Percentiles rank a stretch among this genome's conserved stretches.
Conservation (phyloP, 2,888 invertebrate genomes). For the Patella ulyssiponensis region DNA sequence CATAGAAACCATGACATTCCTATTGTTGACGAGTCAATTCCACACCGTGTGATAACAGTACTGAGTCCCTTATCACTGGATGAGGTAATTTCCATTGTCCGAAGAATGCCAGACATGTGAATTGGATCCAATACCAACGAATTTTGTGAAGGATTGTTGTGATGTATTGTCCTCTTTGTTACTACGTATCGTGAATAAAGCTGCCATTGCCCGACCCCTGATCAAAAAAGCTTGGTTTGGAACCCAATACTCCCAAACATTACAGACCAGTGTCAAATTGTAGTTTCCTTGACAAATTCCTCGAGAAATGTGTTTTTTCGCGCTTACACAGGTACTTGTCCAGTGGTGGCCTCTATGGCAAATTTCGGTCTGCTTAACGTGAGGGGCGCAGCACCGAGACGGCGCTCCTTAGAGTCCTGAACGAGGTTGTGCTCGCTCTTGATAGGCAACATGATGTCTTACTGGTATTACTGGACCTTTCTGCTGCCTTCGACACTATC, state of each 20-base stretch:
- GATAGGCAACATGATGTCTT: too few species aligned
- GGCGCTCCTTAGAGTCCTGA: too few species aligned
- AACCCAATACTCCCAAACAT: not conserved
- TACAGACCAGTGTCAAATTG: not conserved
- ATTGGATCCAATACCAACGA: not conserved
- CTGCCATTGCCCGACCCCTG: not conserved
- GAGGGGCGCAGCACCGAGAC: too few species aligned
- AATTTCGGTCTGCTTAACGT: too few species aligned
- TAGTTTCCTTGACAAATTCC: not conserved
- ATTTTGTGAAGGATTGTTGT: not conserved
- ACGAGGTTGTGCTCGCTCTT: too few species aligned
- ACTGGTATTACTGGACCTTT: too few species aligned
- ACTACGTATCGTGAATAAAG: not conserved
- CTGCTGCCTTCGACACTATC: too few species aligned
- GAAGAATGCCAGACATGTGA: not conserved
- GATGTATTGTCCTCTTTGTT: not conserved
- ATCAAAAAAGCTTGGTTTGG: not conserved
- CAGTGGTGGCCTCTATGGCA: too few species aligned
- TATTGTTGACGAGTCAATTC: not conserved
- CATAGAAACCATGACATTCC: not conserved
- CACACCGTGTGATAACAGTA: not conserved
- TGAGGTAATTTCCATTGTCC: not conserved
- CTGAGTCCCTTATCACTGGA: not conserved
- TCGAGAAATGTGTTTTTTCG: too few species aligned
- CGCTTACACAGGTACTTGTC: too few species aligned